These are phyloP conservation scores for Tupaia tana DNA, from an alignment of 2,113 vertebrate genomes.

Conservation along the genomic window DNA sequence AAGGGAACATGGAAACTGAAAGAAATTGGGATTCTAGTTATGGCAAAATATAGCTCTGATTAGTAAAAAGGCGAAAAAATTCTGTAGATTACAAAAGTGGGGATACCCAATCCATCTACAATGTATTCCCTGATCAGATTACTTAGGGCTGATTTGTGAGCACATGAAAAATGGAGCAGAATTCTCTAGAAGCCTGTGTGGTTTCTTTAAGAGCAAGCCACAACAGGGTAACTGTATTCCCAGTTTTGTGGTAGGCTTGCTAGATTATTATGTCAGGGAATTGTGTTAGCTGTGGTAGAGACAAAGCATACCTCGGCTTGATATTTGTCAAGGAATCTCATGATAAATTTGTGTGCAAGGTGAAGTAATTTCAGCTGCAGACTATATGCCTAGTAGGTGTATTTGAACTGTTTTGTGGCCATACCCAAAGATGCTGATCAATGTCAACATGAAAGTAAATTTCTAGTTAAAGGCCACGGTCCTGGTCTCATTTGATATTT, in stretches of 20 bases:
- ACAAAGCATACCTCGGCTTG: not conserved
- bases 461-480: constrained; percentile 30
- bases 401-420: constrained; percentile 35
- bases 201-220: constrained; percentile 54
- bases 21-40: constrained; percentile 26
- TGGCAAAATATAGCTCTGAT: constrained; percentile 37
- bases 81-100: not conserved
- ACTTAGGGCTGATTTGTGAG: constrained; percentile 58
- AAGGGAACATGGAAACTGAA: constrained; percentile 45
- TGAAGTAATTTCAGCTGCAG: constrained; percentile 33
- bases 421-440: constrained; percentile 20
- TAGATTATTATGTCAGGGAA: constrained; percentile 57
- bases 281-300: constrained; percentile 49
- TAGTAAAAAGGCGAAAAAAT: constrained; percentile 10
- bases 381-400: not conserved
- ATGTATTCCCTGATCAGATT: constrained; percentile 53
- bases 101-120: constrained; percentile 6
- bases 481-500: not conserved
- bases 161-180: constrained; percentile 29
- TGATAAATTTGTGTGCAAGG: constrained; percentile 23
- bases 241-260: constrained; percentile 44
- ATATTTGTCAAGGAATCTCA: constrained; percentile 51
- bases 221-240: not conserved
- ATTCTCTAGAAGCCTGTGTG: constrained; percentile 33
- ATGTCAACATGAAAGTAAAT: constrained; percentile 29